These are phyloP conservation scores for Stenchaetothrips biformis DNA, from an alignment of 2,888 invertebrate species.

Conservation along the genomic window DNA sequence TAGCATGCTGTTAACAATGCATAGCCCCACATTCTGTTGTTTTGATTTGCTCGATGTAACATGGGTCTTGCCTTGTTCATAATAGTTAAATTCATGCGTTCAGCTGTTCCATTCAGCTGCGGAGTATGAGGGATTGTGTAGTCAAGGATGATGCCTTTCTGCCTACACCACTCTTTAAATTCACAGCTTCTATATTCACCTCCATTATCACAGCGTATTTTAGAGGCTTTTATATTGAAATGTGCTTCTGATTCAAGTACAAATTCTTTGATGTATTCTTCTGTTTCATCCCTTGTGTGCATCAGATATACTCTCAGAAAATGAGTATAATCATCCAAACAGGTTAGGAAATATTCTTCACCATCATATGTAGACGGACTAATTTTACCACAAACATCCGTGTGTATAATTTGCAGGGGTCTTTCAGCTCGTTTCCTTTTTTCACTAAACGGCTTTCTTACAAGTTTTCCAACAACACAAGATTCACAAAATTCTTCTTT, in stretches of 20 bases:
- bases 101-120: slow-evolving; percentile 32
- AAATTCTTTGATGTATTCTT: slow-evolving; percentile 22
- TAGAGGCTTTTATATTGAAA: slow-evolving; percentile 33
- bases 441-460: slow-evolving; percentile 31
- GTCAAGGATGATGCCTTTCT: slow-evolving; percentile 29
- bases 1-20: slow-evolving; percentile 38
- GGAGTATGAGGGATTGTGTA: no score
- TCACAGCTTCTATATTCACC: slow-evolving; percentile 30
- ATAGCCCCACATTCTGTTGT: slow-evolving; percentile 40
- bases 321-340: slow-evolving; percentile 32
- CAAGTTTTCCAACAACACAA: slow-evolving; percentile 33
- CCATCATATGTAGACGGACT: slow-evolving; percentile 31
- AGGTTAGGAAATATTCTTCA: slow-evolving; percentile 32
- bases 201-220: no score
- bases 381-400: slow-evolving; percentile 34
- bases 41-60: slow-evolving; percentile 36
- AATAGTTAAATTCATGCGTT: slow-evolving; percentile 34
- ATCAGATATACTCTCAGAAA: slow-evolving; percentile 30
- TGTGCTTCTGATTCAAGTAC: no score
- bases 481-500: no score
- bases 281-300: slow-evolving; percentile 26
- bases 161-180: slow-evolving; percentile 26
- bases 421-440: slow-evolving; percentile 27
- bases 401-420: slow-evolving; percentile 33
- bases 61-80: slow-evolving; percentile 36